Percentiles rank a stretch among this genome's conserved stretches.
These are phyloP conservation scores for Zingel zingel DNA, from an alignment of 2,113 vertebrate genomes.

Conservation along the genomic window DNA sequence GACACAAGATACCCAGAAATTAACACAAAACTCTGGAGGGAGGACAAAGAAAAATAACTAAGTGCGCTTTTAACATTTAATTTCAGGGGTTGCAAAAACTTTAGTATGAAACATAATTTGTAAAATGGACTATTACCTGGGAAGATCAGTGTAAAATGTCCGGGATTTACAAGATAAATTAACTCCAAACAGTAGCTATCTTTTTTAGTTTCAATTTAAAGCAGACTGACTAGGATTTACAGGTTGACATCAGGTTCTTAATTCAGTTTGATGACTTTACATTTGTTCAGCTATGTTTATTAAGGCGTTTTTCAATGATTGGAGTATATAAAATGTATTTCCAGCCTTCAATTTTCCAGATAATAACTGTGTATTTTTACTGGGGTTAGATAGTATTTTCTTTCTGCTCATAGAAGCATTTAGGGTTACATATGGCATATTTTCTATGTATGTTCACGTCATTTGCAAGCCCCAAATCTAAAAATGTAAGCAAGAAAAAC, in stretches of 20 bases:
- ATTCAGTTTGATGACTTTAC: constrained; percentile 72
- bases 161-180: constrained; percentile 65
- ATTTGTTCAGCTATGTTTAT: constrained; percentile 77
- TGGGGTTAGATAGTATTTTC: constrained; percentile 67
- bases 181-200: constrained; percentile 54
- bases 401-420: constrained; percentile 74
- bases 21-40: constrained; percentile 64
- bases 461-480: constrained; percentile 82
- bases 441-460: constrained; percentile 70
- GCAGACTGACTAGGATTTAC: constrained; percentile 68
- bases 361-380: constrained; percentile 53
- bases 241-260: constrained; percentile 79
- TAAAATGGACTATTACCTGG: constrained; percentile 64
- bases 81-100: constrained; percentile 61
- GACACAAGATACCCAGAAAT: constrained; percentile 80
- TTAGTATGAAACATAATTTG: constrained; percentile 63
- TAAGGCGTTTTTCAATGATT: constrained; percentile 81
- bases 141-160: constrained; percentile 53
- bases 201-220: constrained; percentile 63
- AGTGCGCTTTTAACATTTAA: constrained; percentile 79
- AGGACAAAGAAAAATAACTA: constrained; percentile 57
- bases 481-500: constrained; percentile 72
- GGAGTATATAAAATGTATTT: constrained; percentile 71
- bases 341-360: constrained; percentile 62
- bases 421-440: constrained; percentile 75